phyloP scores from a whole-genome alignment of 2,888 invertebrate species.

The Drosophila peninsularis region DNA sequence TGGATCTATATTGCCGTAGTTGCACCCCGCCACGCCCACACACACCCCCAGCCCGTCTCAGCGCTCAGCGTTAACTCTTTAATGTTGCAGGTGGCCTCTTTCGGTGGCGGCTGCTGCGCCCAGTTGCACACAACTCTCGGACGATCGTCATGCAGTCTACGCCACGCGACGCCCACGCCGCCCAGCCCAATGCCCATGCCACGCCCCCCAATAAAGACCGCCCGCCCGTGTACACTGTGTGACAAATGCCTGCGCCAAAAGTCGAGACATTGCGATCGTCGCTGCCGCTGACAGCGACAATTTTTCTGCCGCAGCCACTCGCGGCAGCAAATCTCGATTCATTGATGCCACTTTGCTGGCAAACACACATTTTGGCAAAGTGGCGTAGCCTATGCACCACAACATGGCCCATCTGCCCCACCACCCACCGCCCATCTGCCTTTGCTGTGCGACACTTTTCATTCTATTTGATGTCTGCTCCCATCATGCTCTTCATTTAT shows the following conservation, averaged over 20 bases:
- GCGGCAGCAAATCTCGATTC: conserved; percentile 56
- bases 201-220: conserved; percentile 40
- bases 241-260: conserved; percentile 57
- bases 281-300: conserved; percentile 67
- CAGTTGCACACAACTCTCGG: conserved; percentile 64
- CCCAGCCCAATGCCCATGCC: conserved; percentile 24
- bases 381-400: conserved; percentile 49
- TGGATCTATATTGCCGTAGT: conserved; percentile 19
- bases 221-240: conserved; percentile 2
- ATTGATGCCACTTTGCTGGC: conserved; percentile 80
- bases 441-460: conserved; percentile 45
- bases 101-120: conserved; percentile 62
- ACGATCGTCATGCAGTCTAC: conserved; percentile 75
- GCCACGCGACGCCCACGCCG: conserved; percentile 75
- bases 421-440: not conserved
- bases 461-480: conserved; percentile 74
- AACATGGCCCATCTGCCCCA: not conserved
- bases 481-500: conserved; percentile 59
- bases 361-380: conserved; percentile 69
- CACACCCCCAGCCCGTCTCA: not conserved
- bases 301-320: conserved; percentile 56
- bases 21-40: not conserved
- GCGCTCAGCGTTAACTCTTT: conserved; percentile 32
- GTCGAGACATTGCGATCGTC: conserved; percentile 62
- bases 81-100: conserved; percentile 72